Conservation (phyloP, 2,113 vertebrate genomes). For the Galeopterus variegatus region DNA sequence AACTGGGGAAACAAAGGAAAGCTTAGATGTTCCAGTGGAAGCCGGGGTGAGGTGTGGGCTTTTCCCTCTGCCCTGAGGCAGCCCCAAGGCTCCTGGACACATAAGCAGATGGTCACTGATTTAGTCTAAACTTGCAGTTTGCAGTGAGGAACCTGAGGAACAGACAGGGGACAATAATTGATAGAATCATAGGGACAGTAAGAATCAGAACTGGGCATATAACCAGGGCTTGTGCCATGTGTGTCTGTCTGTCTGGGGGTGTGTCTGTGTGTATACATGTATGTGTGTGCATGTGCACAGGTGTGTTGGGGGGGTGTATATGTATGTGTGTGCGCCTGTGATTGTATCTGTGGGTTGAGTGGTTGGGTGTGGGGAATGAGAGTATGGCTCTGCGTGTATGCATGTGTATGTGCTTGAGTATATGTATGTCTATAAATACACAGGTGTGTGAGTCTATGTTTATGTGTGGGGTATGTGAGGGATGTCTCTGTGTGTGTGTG, state of each 20-base stretch:
- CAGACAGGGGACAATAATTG: background rate
- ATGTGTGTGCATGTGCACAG: background rate
- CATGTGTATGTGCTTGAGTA: background rate
- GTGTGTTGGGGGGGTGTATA: background rate
- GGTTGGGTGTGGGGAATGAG: too few species aligned
- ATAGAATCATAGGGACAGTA: background rate
- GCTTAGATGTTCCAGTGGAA: background rate
- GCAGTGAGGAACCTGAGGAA: background rate
- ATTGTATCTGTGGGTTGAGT: too few species aligned
- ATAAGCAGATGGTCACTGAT: background rate
- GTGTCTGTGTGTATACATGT: too few species aligned
- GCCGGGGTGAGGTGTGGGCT: background rate
- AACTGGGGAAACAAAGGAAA: background rate
- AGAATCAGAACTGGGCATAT: background rate
- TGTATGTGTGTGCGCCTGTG: background rate
- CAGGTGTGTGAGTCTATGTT: background rate
- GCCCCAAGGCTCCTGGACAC: background rate
- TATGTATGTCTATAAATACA: background rate
- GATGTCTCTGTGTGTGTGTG: background rate
- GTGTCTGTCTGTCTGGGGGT: background rate
- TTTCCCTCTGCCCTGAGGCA: background rate
- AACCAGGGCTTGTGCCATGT: background rate
- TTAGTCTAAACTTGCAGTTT: background rate
- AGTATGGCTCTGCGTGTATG: background rate
- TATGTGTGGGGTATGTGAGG: background rate